Percentiles rank a stretch among this genome's conserved stretches.
Conservation (phyloP, 2,113 vertebrate genomes). For the Pseudopodoces humilis region DNA sequence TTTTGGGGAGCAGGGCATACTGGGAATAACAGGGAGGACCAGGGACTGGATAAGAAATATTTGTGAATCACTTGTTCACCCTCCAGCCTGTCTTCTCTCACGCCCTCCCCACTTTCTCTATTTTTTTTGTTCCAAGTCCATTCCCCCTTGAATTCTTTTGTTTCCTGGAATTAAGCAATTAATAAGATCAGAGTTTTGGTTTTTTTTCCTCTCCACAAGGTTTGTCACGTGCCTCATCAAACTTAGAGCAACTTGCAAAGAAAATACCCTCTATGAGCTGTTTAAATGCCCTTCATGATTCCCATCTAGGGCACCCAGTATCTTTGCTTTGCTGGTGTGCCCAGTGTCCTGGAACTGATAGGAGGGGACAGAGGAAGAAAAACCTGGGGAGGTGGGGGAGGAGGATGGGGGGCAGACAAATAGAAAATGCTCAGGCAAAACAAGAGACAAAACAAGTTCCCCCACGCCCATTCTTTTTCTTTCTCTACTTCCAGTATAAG, state of each 20-base stretch:
- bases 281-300: conserved; percentile 56
- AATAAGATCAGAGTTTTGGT: conserved; percentile 32
- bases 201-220: conserved; percentile 34
- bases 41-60: not conserved
- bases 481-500: not conserved
- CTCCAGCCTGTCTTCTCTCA: not conserved
- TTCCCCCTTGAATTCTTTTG: conserved; percentile 6
- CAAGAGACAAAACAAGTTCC: not conserved
- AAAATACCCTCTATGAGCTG: conserved; percentile 54
- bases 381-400: not conserved
- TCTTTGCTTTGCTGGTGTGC: conserved; percentile 45
- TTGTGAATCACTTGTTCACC: conserved; percentile 3
- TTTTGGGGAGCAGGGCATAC: not conserved
- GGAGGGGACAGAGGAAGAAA: conserved; percentile 46
- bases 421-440: not conserved
- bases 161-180: conserved; percentile 45
- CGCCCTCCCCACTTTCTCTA: fast-evolving
- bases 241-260: conserved; percentile 69
- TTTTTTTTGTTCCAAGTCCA: not conserved
- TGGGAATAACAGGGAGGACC: not conserved
- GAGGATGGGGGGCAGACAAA: conserved; percentile 30
- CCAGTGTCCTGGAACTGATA: conserved; percentile 39
- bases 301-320: not conserved
- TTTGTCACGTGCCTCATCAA: conserved; percentile 76
- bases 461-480: not conserved